Evolutionary conservation across 2,113 vertebrate species (phyloP).

Genomic region (Cyanistes caeruleus): DNA sequence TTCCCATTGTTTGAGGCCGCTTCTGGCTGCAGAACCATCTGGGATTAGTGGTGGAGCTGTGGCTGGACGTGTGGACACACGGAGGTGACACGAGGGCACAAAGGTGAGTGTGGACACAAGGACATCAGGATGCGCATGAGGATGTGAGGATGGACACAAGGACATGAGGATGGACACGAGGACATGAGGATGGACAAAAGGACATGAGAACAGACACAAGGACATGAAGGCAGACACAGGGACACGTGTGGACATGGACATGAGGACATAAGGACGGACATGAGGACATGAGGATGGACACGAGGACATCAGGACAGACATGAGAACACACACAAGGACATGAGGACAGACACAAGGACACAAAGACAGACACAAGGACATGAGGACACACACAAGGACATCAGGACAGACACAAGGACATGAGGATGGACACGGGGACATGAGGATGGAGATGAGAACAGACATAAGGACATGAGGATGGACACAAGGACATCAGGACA

Average conservation of each 20-base stretch:
- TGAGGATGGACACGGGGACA: background rate
- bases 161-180: no score
- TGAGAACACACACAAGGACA: background rate
- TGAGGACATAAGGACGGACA: no score
- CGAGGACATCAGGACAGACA: no score
- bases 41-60: background rate
- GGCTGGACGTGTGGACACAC: background rate
- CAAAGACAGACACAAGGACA: no score
- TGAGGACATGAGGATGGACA: background rate
- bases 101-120: background rate
- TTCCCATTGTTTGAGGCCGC: background rate
- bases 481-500: rapidly evolving
- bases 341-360: no score
- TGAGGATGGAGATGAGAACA: background rate
- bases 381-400: background rate
- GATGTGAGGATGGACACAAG: background rate
- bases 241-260: no score
- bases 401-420: background rate
- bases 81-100: no score
- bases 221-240: no score
- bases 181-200: no score
- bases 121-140: no score
- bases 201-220: no score
- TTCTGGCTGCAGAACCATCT: background rate
- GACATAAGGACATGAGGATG: no score